Evolutionary conservation across 2,888 invertebrate genomes (phyloP), one percentile per base, ranked within the genome.

Genomic region (Amiota mariae): DNA sequence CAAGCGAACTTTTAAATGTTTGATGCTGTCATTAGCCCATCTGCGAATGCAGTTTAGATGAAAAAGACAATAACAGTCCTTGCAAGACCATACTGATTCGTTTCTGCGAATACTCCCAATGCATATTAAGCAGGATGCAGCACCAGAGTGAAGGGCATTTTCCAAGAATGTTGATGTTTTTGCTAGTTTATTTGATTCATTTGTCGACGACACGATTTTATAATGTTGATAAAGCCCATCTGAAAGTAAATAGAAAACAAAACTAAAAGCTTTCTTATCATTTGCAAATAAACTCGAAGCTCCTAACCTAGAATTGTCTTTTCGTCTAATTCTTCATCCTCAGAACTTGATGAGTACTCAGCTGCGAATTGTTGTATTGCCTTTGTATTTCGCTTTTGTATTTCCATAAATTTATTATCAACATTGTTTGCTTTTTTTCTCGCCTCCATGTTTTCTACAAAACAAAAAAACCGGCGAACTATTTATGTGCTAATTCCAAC

Each of bases 1-100:
- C 18, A 57, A 15, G 1, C 67, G 67, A 75, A 93, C 92, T 80
- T 92, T 93, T 83, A 94, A 93, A 79, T 95, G 92, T 74, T 91
- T 93, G 71, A 97, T 92, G 80, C 95, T 96, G 87, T 98, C 97
- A 82, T 94, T 95, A 0, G 96, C 94, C 98, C 98, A 98, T 85
- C 96, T 94, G 88, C 96, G 96, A 77, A 97, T 95, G 87, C 98
- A 98, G 64, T 92, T 91, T 51, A 98, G 91, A 90, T 98, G 98
- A 85, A 98, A 94, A 85, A 95, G 94, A 66, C 95, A 95, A 87
- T 92, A 95, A 87, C 98, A 98, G 74, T 93, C 93, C 9, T 90
- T 90, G 86, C 98, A 98, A 59, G 93, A 95, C 98, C 98, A 98
- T 76, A 98, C 95, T 61, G 95, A 90, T 86, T 97, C 95, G 72